phyloP scores from a whole-genome alignment of 2,888 invertebrate genomes.

The Eristalis intricaria region DNA sequence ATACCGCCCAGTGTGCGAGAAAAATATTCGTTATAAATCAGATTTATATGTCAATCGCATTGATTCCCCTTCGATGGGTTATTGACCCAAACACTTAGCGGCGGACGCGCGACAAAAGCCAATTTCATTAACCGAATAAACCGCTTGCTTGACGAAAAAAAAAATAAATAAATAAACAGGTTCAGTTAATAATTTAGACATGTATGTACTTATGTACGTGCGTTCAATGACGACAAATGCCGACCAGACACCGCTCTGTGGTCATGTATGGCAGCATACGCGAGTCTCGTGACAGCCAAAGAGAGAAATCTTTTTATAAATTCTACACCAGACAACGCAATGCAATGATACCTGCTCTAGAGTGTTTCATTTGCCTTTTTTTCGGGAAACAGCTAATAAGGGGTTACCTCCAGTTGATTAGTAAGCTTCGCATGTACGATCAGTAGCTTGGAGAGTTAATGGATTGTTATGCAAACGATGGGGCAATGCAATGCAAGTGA shows the following conservation, averaged over 20 bases:
- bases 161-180: conserved; percentile 24
- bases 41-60: background rate
- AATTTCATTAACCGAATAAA: conserved; percentile 4
- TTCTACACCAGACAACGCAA: conserved; percentile 4
- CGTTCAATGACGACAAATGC: background rate
- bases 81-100: conserved; percentile 16
- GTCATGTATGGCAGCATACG: conserved; percentile 2
- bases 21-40: background rate
- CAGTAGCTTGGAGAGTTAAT: background rate
- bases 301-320: conserved; percentile 1
- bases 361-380: background rate
- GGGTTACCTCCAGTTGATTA: conserved; percentile 39
- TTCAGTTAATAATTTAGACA: conserved; percentile 15
- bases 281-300: background rate
- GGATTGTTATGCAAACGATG: conserved; percentile 46
- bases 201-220: background rate
- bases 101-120: background rate
- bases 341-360: background rate
- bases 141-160: background rate
- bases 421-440: conserved; percentile 35
- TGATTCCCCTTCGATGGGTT: conserved; percentile 23
- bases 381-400: conserved; percentile 25
- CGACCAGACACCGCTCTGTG: background rate
- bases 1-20: background rate
- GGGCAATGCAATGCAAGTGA: conserved; percentile 13